Evolutionary conservation across 2,113 vertebrate genomes (phyloP).

Genomic region (Aegypius monachus): DNA sequence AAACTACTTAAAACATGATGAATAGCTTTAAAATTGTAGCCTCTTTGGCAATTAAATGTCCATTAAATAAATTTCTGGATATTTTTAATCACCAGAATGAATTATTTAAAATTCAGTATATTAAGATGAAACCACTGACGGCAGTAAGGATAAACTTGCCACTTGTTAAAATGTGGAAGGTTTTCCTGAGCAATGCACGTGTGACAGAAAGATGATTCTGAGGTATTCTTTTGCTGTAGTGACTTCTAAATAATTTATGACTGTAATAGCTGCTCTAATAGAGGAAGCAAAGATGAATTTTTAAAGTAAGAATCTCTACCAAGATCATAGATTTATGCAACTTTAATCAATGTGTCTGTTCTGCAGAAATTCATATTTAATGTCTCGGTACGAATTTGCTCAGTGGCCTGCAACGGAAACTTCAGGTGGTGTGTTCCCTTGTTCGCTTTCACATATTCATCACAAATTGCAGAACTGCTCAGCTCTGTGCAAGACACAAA

Average conservation of each 20-base stretch:
- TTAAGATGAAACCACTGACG: neutral
- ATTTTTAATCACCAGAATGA: neutral
- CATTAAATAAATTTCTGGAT: neutral
- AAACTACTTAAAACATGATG: constrained; percentile 38
- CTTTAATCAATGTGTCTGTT: neutral
- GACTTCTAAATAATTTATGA: neutral
- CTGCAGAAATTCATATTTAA: neutral
- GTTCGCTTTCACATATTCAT: neutral
- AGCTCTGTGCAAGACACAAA: neutral
- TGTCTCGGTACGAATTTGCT: neutral
- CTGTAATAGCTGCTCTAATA: neutral
- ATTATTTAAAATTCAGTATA: neutral
- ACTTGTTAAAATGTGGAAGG: neutral
- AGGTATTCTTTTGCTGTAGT: neutral
- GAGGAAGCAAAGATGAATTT: neutral
- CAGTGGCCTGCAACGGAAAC: neutral
- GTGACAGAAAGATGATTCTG: neutral
- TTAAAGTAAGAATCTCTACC: neutral
- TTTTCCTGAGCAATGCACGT: neutral
- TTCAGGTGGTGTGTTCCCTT: neutral
- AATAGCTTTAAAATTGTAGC: constrained; percentile 25
- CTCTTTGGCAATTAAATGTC: neutral
- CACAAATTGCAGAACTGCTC: neutral
- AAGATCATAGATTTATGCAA: neutral
- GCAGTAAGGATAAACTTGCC: neutral